phyloP scores from a whole-genome alignment of 1,140 invertebrate species.

The Rhagoletis zephyria region DNA sequence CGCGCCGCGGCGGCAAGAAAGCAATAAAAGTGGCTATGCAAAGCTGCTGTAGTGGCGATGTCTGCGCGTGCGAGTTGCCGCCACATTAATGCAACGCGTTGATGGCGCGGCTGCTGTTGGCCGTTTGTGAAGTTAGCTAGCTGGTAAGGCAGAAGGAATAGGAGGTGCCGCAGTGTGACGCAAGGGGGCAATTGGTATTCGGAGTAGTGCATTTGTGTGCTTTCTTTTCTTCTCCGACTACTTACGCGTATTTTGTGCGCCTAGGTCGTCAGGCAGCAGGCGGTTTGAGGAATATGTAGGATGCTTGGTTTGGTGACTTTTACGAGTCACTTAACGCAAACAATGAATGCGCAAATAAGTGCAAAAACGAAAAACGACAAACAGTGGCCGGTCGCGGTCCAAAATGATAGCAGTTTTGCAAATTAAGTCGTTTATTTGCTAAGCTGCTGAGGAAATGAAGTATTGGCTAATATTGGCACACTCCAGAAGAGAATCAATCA shows the following conservation, averaged over 20 bases:
- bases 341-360: not conserved
- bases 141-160: no score
- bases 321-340: constrained; percentile 8
- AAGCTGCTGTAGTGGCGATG: not conserved
- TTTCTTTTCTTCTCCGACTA: not conserved
- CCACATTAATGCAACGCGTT: constrained; percentile 29
- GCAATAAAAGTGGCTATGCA: no score
- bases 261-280: not conserved
- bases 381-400: no score
- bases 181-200: no score
- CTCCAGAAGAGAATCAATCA: no score
- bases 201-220: not conserved
- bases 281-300: not conserved
- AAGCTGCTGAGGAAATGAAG: not conserved
- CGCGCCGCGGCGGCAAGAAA: no score
- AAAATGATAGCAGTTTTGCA: no score
- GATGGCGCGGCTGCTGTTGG: no score
- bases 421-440: no score
- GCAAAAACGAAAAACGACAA: no score
- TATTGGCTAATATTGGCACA: not conserved
- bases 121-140: no score
- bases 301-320: not conserved
- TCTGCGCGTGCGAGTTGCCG: not conserved
- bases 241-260: not conserved
- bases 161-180: no score